A percentile compares a stretch with the other conserved stretches of the same genome.
These are phyloP conservation scores for Clepsis dumicolana DNA, from an alignment of 2,888 invertebrate genomes.

Conservation along the genomic window DNA sequence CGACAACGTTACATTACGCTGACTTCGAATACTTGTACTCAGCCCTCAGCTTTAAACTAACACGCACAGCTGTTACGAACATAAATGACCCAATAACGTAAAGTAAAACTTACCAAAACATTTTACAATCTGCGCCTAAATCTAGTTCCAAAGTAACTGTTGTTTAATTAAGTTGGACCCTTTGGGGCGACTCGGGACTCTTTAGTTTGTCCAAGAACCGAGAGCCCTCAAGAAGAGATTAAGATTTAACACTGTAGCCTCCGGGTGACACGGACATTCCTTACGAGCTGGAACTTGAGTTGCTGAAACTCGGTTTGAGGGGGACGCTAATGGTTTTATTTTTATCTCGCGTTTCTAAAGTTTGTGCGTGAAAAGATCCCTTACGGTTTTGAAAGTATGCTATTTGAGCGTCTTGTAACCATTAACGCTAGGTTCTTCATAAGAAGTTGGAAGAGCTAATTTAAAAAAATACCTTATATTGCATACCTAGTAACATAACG, in stretches of 20 bases:
- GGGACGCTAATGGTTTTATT: background rate
- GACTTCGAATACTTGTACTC: no score
- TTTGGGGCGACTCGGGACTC: constrained; percentile 32
- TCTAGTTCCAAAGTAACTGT: constrained; percentile 43
- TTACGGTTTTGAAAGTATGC: background rate
- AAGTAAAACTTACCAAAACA: constrained; percentile 7
- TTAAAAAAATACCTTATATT: no score
- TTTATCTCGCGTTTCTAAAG: background rate
- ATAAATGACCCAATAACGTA: background rate
- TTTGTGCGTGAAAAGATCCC: background rate
- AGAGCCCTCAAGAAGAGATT: constrained; percentile 45
- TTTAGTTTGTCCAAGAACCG: constrained; percentile 39
- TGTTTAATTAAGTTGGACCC: constrained; percentile 45
- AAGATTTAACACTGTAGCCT: constrained; percentile 53
- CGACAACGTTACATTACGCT: no score
- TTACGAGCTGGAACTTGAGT: constrained; percentile 12
- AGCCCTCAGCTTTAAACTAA: no score
- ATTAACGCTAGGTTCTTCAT: background rate
- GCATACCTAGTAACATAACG: no score
- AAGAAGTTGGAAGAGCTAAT: no score
- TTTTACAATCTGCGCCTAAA: constrained; percentile 31
- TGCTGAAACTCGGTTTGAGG: background rate
- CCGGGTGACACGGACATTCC: constrained; percentile 30
- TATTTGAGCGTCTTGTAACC: background rate
- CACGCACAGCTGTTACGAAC: background rate